These are phyloP conservation scores for Eurois occulta DNA, from an alignment of 2,888 invertebrate species.

Conservation along the genomic window DNA sequence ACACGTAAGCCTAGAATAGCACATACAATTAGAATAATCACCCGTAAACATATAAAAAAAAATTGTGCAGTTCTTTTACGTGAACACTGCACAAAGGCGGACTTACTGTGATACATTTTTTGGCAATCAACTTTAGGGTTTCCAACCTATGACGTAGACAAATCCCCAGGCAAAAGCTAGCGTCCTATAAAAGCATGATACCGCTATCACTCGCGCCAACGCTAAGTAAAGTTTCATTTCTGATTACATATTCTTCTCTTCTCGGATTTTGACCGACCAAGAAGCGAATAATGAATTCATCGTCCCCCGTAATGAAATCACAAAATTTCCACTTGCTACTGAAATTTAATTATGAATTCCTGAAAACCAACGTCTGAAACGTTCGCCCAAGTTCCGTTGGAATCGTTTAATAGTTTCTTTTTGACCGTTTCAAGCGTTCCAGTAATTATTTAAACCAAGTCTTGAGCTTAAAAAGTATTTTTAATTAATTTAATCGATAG, in stretches of 20 bases:
- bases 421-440: constrained; percentile 40
- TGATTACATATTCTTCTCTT: constrained; percentile 44
- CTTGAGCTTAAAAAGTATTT: constrained; percentile 30
- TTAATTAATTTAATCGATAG: constrained; percentile 39
- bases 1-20: too few relatives aligned
- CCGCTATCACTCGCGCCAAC: neutral
- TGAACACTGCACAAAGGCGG: too few relatives aligned
- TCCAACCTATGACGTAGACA: neutral
- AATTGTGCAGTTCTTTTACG: too few relatives aligned
- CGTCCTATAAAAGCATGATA: neutral
- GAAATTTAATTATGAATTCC: constrained; percentile 66
- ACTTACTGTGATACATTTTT: too few relatives aligned
- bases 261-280: constrained; percentile 44
- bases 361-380: constrained; percentile 58
- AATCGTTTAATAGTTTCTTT: constrained; percentile 64
- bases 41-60: too few relatives aligned
- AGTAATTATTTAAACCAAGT: constrained; percentile 56
- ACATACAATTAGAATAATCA: too few relatives aligned
- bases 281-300: constrained; percentile 60
- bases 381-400: constrained; percentile 46
- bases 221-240: constrained; percentile 38
- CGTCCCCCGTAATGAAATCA: constrained; percentile 60
- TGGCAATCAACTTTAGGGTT: neutral
- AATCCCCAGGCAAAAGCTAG: neutral
- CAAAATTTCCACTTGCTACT: constrained; percentile 57